Evolutionary conservation across 2,113 vertebrate genomes (phyloP).

Genomic region (Serinus canaria): DNA sequence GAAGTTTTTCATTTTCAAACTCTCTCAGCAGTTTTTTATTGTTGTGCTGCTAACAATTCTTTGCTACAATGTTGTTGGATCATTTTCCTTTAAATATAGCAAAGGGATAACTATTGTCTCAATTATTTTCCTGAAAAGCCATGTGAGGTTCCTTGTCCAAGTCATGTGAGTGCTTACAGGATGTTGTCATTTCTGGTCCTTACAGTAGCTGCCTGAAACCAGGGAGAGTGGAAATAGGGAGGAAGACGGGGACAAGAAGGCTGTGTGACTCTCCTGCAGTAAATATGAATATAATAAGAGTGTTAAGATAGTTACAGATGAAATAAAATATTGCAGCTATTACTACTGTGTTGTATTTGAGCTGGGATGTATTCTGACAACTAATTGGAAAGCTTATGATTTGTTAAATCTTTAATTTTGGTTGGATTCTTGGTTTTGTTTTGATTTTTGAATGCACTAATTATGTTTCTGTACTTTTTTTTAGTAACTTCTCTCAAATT

Average conservation of each 20-base stretch:
- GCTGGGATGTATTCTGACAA: not conserved
- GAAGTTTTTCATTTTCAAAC: constrained; percentile 29
- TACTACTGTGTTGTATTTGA: not conserved
- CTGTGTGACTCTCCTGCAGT: not conserved
- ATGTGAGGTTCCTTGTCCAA: not conserved
- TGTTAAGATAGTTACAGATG: not conserved
- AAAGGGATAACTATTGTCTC: not conserved
- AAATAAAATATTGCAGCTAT: not conserved
- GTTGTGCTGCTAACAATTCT: constrained; percentile 16
- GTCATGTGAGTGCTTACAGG: not conserved
- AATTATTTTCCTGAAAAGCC: constrained; percentile 30
- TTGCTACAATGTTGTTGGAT: not conserved
- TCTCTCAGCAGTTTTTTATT: constrained; percentile 37
- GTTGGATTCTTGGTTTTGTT: not conserved
- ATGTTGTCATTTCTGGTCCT: not conserved
- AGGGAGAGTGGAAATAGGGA: not conserved
- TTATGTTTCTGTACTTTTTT: not conserved
- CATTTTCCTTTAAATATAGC: constrained; percentile 4
- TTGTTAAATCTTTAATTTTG: not conserved
- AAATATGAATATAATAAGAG: not conserved
- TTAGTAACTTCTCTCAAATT: not conserved
- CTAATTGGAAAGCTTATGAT: not conserved
- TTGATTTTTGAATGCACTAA: not conserved
- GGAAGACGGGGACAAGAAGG: not conserved
- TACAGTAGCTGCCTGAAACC: not conserved